phyloP scores from a whole-genome alignment of 2,888 invertebrate genomes.

The Eumacrocentrus americanus region DNA sequence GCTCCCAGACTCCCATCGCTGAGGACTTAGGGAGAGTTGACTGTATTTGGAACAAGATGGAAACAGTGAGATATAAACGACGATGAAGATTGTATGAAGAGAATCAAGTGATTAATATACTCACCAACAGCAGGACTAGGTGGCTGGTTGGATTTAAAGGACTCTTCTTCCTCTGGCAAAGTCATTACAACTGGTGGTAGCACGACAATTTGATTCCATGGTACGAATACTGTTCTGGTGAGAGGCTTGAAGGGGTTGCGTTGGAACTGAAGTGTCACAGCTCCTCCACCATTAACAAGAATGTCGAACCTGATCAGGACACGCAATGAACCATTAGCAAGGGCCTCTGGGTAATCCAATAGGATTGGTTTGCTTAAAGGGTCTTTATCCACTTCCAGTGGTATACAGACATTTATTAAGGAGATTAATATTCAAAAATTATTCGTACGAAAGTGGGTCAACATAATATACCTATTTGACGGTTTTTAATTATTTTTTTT shows the following conservation, averaged over 20 bases:
- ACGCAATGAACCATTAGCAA: conserved; percentile 20
- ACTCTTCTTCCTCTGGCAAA: conserved; percentile 72
- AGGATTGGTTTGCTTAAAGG: background rate
- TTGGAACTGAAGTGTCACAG: conserved; percentile 95
- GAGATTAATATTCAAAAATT: too few species aligned
- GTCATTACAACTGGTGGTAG: conserved; percentile 88
- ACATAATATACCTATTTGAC: too few species aligned
- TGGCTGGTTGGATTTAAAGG: conserved; percentile 55
- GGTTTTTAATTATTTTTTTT: too few species aligned
- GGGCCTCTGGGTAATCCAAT: background rate
- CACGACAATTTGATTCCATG: conserved; percentile 98
- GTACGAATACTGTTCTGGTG: conserved; percentile 89
- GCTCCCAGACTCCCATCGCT: too few species aligned
- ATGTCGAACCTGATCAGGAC: conserved; percentile 87
- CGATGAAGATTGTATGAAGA: too few species aligned
- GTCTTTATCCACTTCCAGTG: too few species aligned
- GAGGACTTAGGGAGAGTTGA: too few species aligned
- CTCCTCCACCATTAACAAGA: conserved; percentile 97
- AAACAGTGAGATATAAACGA: too few species aligned
- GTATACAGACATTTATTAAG: too few species aligned
- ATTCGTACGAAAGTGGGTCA: too few species aligned
- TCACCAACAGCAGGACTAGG: conserved; percentile 60
- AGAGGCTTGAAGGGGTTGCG: conserved; percentile 91
- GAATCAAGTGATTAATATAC: conserved; percentile 33
- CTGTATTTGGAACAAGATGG: too few species aligned